Evolutionary conservation across 2,888 invertebrate genomes (phyloP).

Genomic region (Melieria crassipennis): DNA sequence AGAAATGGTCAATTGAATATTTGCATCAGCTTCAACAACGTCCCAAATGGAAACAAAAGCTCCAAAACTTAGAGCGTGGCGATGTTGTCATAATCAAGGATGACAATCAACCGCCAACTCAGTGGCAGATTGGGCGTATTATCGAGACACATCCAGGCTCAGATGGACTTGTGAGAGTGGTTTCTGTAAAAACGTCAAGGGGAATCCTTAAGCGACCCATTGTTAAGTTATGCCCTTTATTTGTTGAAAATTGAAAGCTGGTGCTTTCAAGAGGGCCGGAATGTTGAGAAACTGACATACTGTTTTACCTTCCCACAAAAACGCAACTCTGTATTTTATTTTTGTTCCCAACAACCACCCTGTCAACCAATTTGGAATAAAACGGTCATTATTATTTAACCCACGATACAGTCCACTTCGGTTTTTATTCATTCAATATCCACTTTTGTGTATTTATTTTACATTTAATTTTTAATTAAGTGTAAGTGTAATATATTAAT

Average conservation of each 20-base stretch:
- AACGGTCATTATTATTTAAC: too few species aligned
- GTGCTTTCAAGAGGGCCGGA: constrained; percentile 4
- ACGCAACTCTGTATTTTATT: too few species aligned
- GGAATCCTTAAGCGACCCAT: constrained; percentile 20
- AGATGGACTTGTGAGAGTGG: constrained; percentile 24
- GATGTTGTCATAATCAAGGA: constrained; percentile 35
- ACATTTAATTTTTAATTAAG: too few species aligned
- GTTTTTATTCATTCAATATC: too few species aligned
- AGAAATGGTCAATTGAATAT: constrained; percentile 26
- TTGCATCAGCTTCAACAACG: constrained; percentile 22
- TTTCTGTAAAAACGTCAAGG: constrained; percentile 2
- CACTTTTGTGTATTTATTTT: too few species aligned
- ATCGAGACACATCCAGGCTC: constrained; percentile 27
- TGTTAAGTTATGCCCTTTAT: constrained; percentile 19
- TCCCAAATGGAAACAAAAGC: constrained; percentile 6
- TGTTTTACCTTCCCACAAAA: too few species aligned
- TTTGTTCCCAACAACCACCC: too few species aligned
- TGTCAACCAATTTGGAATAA: too few species aligned
- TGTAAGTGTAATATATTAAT: too few species aligned
- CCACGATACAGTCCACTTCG: too few species aligned
- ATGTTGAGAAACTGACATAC: background rate
- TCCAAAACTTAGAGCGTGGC: constrained; percentile 4
- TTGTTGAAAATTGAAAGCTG: constrained; percentile 9
- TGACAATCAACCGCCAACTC: constrained; percentile 22
- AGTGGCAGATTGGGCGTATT: constrained; percentile 28